These are phyloP conservation scores for Margarornis squamiger DNA, from an alignment of 2,797 vertebrate species.

Conservation along the genomic window DNA sequence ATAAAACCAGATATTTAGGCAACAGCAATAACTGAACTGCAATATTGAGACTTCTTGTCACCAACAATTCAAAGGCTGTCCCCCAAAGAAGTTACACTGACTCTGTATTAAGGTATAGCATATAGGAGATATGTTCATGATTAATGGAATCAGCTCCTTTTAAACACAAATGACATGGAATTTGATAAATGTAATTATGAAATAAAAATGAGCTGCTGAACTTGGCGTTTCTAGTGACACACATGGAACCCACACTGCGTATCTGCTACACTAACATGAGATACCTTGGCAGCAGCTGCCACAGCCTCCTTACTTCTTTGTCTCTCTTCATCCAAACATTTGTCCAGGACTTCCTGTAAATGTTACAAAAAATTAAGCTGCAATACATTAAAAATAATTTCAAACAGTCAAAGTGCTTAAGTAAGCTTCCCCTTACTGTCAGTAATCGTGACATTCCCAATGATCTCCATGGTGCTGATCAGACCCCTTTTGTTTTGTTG, in stretches of 20 bases:
- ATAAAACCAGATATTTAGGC: not conserved
- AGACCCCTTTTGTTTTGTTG: not conserved
- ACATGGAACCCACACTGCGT: not conserved
- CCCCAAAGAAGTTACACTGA: not conserved
- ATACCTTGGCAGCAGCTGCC: constrained; percentile 75
- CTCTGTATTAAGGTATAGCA: not conserved
- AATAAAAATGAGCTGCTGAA: not conserved
- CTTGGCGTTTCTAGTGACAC: not conserved
- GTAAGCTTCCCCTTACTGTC: not conserved
- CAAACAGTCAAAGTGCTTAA: not conserved
- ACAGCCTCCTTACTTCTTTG: constrained; percentile 71
- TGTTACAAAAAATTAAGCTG: not conserved
- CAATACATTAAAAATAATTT: not conserved
- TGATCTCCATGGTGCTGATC: not conserved
- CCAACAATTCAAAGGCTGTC: not conserved
- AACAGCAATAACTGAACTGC: not conserved
- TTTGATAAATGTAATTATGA: not conserved
- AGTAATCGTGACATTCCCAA: not conserved
- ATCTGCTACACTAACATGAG: not conserved
- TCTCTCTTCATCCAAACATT: constrained; percentile 77
- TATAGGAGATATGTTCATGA: not conserved
- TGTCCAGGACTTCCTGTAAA: constrained; percentile 74
- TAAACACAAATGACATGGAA: not conserved
- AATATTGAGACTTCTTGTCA: not conserved
- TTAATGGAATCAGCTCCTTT: not conserved